Percentiles rank a stretch among this genome's conserved stretches.
Conservation (phyloP, 2,888 invertebrate species). For the Agrypnus murinus region DNA sequence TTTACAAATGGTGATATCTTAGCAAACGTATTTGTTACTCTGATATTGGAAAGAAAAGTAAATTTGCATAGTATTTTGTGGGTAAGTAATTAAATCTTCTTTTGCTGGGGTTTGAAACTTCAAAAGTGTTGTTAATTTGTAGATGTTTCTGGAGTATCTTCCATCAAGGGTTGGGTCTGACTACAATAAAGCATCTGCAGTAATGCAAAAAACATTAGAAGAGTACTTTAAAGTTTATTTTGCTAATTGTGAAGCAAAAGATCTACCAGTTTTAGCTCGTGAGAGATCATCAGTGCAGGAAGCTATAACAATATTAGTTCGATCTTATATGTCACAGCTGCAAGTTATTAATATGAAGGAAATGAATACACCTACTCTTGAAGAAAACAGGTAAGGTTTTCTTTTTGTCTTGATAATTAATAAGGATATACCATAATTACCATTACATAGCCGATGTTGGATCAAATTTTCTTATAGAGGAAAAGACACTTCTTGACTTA, state of each 20-base stretch:
- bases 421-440: too few relatives aligned
- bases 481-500: too few relatives aligned
- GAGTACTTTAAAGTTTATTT: slow-evolving; percentile 70
- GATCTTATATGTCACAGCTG: slow-evolving; percentile 75
- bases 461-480: too few relatives aligned
- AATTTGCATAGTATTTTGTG: slow-evolving; percentile 70
- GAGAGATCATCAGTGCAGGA: slow-evolving; percentile 72
- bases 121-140: slow-evolving; percentile 56
- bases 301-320: slow-evolving; percentile 76
- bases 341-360: slow-evolving; percentile 67
- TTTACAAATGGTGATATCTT: slow-evolving; percentile 71
- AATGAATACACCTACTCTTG: slow-evolving; percentile 34
- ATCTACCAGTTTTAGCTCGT: slow-evolving; percentile 66
- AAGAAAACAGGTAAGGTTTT: slow-evolving; percentile 39
- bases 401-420: not conserved
- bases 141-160: slow-evolving; percentile 79
- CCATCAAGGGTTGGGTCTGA: slow-evolving; percentile 78
- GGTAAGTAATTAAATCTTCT: slow-evolving; percentile 56
- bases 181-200: slow-evolving; percentile 71
- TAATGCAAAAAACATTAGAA: slow-evolving; percentile 73
- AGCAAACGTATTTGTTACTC: slow-evolving; percentile 70
- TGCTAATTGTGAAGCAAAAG: slow-evolving; percentile 63
- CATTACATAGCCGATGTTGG: too few relatives aligned
- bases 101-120: too few relatives aligned
- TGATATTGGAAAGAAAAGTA: slow-evolving; percentile 70